Percentiles rank a stretch among this genome's conserved stretches.
These are phyloP conservation scores for Choristoneura fumiferana DNA, from an alignment of 1,140 invertebrate species.

Conservation along the genomic window DNA sequence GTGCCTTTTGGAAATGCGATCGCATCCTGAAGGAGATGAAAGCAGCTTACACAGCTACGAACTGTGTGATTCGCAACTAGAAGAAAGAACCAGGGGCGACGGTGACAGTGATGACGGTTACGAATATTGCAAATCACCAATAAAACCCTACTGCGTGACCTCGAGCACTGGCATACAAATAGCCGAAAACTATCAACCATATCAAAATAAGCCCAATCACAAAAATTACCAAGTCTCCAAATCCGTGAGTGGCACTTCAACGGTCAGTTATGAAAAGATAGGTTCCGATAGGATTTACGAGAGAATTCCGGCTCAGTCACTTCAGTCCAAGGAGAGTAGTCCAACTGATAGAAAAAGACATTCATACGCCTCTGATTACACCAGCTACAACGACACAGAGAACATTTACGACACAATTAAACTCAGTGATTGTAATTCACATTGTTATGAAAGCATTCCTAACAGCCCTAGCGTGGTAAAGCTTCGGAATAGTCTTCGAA, in stretches of 20 bases:
- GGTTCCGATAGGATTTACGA: slow-evolving; percentile 73
- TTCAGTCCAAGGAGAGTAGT: slow-evolving; percentile 57
- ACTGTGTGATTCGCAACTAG: slow-evolving; percentile 59
- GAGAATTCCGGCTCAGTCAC: slow-evolving; percentile 56
- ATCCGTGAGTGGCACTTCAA: slow-evolving; percentile 69
- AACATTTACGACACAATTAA: slow-evolving; percentile 82
- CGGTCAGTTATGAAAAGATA: slow-evolving; percentile 75
- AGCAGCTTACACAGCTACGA: slow-evolving; percentile 73
- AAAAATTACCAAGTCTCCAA: slow-evolving; percentile 67
- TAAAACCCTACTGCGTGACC: slow-evolving; percentile 64
- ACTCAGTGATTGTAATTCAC: slow-evolving; percentile 67
- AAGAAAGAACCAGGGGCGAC: slow-evolving; percentile 64
- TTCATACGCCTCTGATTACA: slow-evolving; percentile 64
- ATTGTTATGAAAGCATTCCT: slow-evolving; percentile 80
- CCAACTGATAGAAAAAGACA: slow-evolving; percentile 57
- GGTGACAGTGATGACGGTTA: slow-evolving; percentile 74
- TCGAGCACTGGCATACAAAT: slow-evolving; percentile 68
- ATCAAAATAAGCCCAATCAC: slow-evolving; percentile 31
- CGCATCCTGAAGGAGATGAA: slow-evolving; percentile 68
- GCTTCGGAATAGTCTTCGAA: slow-evolving; percentile 58
- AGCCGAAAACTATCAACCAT: slow-evolving; percentile 59
- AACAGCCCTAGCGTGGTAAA: slow-evolving; percentile 73
- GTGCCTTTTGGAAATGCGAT: slow-evolving; percentile 66
- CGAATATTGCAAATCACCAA: slow-evolving; percentile 72
- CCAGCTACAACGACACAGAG: slow-evolving; percentile 69